Evolutionary conservation across 2,888 invertebrate genomes (phyloP).

Genomic region (Baccha elongata): DNA sequence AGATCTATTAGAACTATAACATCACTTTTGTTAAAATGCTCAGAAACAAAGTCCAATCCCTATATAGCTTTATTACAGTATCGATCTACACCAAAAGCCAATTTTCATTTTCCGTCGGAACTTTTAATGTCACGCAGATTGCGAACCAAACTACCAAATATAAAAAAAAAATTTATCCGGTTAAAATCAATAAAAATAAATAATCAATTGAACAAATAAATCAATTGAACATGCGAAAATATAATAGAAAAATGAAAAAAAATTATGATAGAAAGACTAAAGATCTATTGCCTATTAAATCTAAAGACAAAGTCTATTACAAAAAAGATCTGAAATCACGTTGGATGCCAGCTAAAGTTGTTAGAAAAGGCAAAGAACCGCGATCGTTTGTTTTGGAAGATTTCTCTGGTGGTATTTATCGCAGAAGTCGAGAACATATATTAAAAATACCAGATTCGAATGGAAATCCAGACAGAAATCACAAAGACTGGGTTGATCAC

Average conservation of each 20-base stretch:
- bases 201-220: too few relatives aligned
- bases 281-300: constrained; percentile 9
- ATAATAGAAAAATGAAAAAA: constrained; percentile 7
- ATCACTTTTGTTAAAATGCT: too few relatives aligned
- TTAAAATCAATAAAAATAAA: constrained; percentile 2
- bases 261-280: not conserved
- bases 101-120: too few relatives aligned
- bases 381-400: constrained; percentile 16
- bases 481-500: constrained; percentile 9
- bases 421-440: constrained; percentile 29
- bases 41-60: too few relatives aligned
- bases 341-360: constrained; percentile 4
- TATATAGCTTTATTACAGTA: too few relatives aligned
- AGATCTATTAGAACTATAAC: too few relatives aligned
- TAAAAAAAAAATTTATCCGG: not conserved
- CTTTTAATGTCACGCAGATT: too few relatives aligned
- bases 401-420: constrained; percentile 17
- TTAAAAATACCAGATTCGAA: constrained; percentile 10
- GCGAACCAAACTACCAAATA: too few relatives aligned
- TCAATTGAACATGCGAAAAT: constrained; percentile 10
- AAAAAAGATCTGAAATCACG: too few relatives aligned
- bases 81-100: too few relatives aligned
- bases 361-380: constrained; percentile 22
- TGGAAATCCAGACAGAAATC: not conserved
- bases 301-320: constrained; percentile 23